Evolutionary conservation across 2,113 vertebrate species (phyloP).

Genomic region (Hippocampus guttulatus): DNA sequence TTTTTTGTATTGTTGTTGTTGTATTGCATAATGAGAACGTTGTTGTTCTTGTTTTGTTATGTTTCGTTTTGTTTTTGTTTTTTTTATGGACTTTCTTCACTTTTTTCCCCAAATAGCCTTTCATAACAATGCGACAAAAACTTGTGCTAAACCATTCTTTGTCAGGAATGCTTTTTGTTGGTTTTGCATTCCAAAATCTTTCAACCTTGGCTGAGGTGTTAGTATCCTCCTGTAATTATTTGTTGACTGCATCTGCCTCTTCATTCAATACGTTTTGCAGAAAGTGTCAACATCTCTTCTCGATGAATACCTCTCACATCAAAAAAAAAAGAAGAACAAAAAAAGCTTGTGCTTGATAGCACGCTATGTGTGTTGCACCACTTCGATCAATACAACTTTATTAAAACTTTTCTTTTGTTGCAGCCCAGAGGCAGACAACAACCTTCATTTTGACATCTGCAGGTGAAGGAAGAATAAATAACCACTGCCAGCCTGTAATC

Average conservation of each 20-base stretch:
- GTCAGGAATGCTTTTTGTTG: too few relatives aligned
- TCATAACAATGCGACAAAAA: too few relatives aligned
- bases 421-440: constrained; percentile 12
- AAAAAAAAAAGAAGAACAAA: not conserved
- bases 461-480: constrained; percentile 23
- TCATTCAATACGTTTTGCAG: not conserved
- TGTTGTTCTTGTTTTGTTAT: too few relatives aligned
- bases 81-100: not conserved
- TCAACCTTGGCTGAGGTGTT: not conserved
- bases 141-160: too few relatives aligned
- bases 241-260: constrained; percentile 18
- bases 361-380: constrained; percentile 12
- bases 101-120: too few relatives aligned
- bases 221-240: constrained; percentile 11
- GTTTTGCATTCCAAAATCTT: not conserved
- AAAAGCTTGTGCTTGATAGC: not conserved
- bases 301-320: constrained; percentile 1
- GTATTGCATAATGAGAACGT: too few relatives aligned
- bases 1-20: too few relatives aligned
- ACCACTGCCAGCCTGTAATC: constrained; percentile 37
- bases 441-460: constrained; percentile 17
- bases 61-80: not conserved
- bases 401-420: constrained; percentile 15
- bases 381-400: constrained; percentile 24
- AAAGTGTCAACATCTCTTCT: not conserved